Evolutionary conservation across 2,797 vertebrate genomes (phyloP), one percentile per base, ranked within the genome.

Genomic region (Chrosomus eos): DNA sequence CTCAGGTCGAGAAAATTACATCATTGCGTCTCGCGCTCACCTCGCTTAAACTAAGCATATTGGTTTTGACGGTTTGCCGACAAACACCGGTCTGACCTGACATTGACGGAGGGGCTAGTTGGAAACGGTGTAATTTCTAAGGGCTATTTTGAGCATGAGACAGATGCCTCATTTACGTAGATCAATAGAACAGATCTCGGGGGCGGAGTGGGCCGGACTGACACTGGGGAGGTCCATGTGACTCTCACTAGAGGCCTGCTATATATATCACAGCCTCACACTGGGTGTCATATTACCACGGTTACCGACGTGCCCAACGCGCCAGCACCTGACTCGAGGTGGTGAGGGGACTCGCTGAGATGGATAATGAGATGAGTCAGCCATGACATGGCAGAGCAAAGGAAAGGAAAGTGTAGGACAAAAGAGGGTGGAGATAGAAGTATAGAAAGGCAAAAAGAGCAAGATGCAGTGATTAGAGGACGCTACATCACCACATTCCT

Each of bases 361-460:
- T 91, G 93, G 91, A 92, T 94, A 95, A 94, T 94, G 91, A 90
- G 94, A 93, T 94, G 93, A 94, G 90, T 94, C 93, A 92, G 89
- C 89, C 87, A 82, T 93, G 92, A 93, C 85, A 72, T 87, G 86
- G 85, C 86, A 88, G 51, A 87, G 85, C 88, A 89, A 83, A 60
- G 43, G 58, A 86, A 82, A 85, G 86, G 40, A 82, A 88, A 83
- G 85, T 70, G 86, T 83, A 89, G 90, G 85, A 84, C 80, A 76
- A 81, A 80, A 79, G 87, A 85, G 76, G 26, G 36, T 66, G 45
- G 53, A 21, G 19, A 66, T 28, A 45, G 31, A 33, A 10, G 18
- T n/a, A 43, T 31, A 43, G 68, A 64, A 81, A 53, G 40, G 16
- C 21, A 9, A 58, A 51, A 21, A 75, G 45, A 64, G 62, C 38